Percentiles rank a stretch among this genome's conserved stretches.
phyloP scores from a whole-genome alignment of 92 coral and sea anemone genomes.

The Phenganax subtilis region DNA sequence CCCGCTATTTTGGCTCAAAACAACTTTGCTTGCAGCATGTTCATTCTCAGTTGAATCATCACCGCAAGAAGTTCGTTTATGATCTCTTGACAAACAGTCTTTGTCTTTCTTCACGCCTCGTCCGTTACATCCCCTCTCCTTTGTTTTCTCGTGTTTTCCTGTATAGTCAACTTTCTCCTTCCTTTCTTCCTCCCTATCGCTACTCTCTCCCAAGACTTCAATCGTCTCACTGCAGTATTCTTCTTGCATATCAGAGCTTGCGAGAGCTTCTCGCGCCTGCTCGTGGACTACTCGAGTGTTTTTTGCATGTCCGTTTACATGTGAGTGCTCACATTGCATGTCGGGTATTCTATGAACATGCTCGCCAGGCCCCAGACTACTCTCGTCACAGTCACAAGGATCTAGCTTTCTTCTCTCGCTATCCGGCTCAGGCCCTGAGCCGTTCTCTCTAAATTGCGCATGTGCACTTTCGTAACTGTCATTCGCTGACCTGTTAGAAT shows the following conservation, averaged over 20 bases:
- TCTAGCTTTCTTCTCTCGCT: conserved; percentile 26
- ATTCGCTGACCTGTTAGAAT: neutral
- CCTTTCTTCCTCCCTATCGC: neutral
- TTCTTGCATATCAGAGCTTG: neutral
- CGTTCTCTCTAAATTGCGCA: neutral
- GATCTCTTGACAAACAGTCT: conserved; percentile 1
- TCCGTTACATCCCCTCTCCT: neutral
- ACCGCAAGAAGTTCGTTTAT: conserved; percentile 17
- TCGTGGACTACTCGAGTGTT: neutral
- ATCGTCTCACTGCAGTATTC: conserved; percentile 4
- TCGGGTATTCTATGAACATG: conserved; percentile 71
- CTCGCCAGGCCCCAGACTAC: conserved; percentile 51
- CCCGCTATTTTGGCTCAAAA: conserved; percentile 1
- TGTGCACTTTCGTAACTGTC: neutral
- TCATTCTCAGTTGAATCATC: conserved; percentile 24
- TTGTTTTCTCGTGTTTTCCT: neutral
- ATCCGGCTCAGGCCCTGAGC: conserved; percentile 24
- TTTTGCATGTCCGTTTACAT: neutral
- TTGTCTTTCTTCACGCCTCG: neutral
- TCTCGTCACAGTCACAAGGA: conserved; percentile 90
- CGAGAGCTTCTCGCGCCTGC: neutral
- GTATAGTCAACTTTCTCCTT: neutral
- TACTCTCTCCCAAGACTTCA: conserved; percentile 10
- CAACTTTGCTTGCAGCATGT: neutral
- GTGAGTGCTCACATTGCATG: conserved; percentile 91